phyloP scores from a whole-genome alignment of 2,113 vertebrate species.

The Entomyzon cyanotis region DNA sequence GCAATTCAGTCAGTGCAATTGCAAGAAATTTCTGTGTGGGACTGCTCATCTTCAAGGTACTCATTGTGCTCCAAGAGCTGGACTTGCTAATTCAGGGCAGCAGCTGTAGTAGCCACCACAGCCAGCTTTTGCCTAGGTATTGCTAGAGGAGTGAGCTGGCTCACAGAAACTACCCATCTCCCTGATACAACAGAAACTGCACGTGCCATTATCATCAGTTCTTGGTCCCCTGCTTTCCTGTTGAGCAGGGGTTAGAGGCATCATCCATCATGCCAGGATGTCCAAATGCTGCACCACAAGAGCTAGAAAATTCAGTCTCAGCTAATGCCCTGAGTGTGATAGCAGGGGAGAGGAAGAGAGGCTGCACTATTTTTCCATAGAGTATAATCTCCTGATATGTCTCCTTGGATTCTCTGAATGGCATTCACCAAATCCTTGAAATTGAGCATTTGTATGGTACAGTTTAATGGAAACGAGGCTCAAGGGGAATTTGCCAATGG shows the following conservation, averaged over 20 bases:
- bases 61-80: not conserved
- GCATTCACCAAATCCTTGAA: not conserved
- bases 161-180: not conserved
- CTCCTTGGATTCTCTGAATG: not conserved
- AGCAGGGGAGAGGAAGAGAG: not conserved
- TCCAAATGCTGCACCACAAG: not conserved
- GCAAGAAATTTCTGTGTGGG: not conserved
- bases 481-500: slow-evolving; percentile 9
- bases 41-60: not conserved
- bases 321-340: not conserved
- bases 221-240: not conserved
- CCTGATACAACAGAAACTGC: not conserved
- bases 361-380: not conserved
- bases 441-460: not conserved
- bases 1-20: not conserved
- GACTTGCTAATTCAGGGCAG: not conserved
- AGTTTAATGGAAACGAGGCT: not conserved
- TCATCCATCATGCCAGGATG: not conserved
- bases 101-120: not conserved
- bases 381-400: not conserved
- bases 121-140: not conserved
- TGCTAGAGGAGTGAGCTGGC: not conserved
- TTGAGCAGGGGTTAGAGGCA: not conserved
- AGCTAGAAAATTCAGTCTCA: not conserved
- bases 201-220: rapidly evolving